These are phyloP conservation scores for Chiridota heheva DNA, from an alignment of 35 echinoderm and acorn worm species.

Conservation along the genomic window DNA sequence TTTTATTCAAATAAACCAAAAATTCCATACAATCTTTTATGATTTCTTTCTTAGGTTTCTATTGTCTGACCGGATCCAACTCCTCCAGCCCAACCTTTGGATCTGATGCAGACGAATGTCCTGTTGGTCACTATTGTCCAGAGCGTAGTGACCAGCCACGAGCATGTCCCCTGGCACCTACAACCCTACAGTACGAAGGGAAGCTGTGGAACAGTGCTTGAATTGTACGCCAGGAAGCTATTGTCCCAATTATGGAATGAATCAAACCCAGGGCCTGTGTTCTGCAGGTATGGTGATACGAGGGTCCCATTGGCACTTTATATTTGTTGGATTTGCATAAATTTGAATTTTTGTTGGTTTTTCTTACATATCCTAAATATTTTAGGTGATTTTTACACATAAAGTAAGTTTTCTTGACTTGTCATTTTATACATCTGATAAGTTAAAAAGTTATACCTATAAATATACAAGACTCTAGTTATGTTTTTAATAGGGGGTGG, in stretches of 20 bases:
- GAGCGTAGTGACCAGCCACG: slow-evolving; percentile 66
- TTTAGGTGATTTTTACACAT: no score
- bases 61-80: slow-evolving; percentile 80
- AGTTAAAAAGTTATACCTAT: no score
- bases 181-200: slow-evolving; percentile 60
- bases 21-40: no score
- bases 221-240: slow-evolving; percentile 79
- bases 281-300: slow-evolving; percentile 50
- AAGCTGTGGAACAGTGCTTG: slow-evolving; percentile 69
- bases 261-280: slow-evolving; percentile 54
- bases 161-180: slow-evolving; percentile 93
- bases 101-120: slow-evolving; percentile 80
- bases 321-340: no score
- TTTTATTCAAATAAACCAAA: no score
- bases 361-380: background rate
- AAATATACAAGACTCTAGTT: no score
- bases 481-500: no score
- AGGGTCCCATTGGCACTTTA: no score
- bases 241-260: slow-evolving; percentile 89
- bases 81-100: slow-evolving; percentile 81
- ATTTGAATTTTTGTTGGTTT: background rate
- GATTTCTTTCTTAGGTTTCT: slow-evolving; percentile 66
- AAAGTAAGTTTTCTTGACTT: no score
- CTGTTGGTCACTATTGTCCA: slow-evolving; percentile 74
- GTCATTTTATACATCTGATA: no score